These are phyloP conservation scores for Laticauda laticaudata DNA, from an alignment of 2,113 vertebrate species.

Conservation along the genomic window DNA sequence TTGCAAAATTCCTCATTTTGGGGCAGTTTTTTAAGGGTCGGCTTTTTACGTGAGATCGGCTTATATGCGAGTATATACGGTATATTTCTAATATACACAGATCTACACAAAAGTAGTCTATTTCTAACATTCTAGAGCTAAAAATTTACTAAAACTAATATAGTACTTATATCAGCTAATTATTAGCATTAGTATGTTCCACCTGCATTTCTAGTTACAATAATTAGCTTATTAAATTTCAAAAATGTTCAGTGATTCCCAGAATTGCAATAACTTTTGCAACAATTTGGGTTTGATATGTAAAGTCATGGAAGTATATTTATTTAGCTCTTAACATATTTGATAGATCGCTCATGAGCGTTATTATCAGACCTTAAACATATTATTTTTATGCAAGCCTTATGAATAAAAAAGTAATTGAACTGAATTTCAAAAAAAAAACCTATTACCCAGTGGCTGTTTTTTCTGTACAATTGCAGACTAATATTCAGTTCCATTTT, in stretches of 20 bases:
- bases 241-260: not conserved
- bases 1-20: no score
- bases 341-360: not conserved
- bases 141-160: not conserved
- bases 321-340: not conserved
- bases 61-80: no score
- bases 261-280: not conserved
- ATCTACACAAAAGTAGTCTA: not conserved
- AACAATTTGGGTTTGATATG: not conserved
- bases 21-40: no score
- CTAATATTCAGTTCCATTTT: not conserved
- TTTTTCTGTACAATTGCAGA: not conserved
- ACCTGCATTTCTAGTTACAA: not conserved
- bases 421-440: not conserved
- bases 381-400: not conserved
- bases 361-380: not conserved
- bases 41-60: no score
- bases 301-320: not conserved
- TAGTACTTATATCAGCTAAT: not conserved
- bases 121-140: not conserved
- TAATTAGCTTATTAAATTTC: not conserved
- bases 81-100: not conserved
- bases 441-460: not conserved
- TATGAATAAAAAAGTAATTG: not conserved
- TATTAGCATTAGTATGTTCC: not conserved